A percentile compares a stretch with the other conserved stretches of the same genome.
These are phyloP conservation scores for Zaprionus kolodkinae DNA, from an alignment of 1,140 invertebrate genomes.

Conservation along the genomic window DNA sequence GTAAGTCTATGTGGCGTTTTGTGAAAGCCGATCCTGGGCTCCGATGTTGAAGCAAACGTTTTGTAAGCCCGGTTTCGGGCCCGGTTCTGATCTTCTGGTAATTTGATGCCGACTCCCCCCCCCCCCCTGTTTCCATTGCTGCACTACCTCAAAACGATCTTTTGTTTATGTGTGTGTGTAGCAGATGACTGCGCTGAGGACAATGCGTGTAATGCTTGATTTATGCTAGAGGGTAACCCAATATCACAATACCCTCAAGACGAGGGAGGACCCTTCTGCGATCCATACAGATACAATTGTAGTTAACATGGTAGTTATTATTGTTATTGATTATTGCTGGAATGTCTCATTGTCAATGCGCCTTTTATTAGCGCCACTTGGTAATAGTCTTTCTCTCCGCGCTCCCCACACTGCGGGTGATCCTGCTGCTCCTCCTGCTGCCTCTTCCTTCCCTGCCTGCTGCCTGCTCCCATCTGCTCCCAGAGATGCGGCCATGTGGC, in stretches of 20 bases:
- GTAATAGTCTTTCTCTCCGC: conserved; percentile 34
- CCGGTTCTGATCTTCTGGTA: conserved; percentile 57
- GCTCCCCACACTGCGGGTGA: conserved; percentile 22
- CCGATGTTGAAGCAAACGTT: conserved; percentile 62
- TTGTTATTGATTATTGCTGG: not conserved
- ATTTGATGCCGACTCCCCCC: conserved; percentile 58
- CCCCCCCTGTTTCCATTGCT: conserved; percentile 11
- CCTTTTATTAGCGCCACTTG: conserved; percentile 45
- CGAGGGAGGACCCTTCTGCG: not conserved
- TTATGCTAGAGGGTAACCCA: conserved; percentile 67
- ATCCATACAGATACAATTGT: not conserved
- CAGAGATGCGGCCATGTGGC: conserved; percentile 32
- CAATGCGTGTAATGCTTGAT: conserved; percentile 60
- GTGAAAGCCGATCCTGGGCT: conserved; percentile 76
- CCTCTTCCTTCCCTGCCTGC: not conserved
- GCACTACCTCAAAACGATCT: not conserved
- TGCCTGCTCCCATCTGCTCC: not conserved
- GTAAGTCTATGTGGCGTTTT: conserved; percentile 73
- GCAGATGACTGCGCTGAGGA: conserved; percentile 36
- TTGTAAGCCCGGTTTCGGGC: conserved; percentile 55
- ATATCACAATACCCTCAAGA: conserved; percentile 4
- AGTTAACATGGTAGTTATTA: not conserved
- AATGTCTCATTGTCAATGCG: conserved; percentile 31
- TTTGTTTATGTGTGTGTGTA: conserved; percentile 62
- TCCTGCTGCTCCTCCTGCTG: not conserved